phyloP scores from a whole-genome alignment of 2,797 vertebrate species.

The Rhyacichthys aspro region DNA sequence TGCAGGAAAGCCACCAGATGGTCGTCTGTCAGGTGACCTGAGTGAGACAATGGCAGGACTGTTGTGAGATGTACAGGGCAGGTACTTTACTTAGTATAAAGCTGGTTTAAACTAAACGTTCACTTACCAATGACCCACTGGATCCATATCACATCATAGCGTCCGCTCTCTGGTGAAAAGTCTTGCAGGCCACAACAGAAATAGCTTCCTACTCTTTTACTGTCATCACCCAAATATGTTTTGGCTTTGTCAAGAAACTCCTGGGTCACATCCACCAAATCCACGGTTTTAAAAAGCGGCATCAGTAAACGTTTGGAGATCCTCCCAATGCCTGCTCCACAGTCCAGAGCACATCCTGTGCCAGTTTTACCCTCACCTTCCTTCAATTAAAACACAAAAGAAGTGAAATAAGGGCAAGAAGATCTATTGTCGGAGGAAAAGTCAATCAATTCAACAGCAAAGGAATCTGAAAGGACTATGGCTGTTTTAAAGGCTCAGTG shows the following conservation, averaged over 20 bases:
- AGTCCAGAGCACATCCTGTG: constrained; percentile 88
- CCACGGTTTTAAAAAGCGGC: constrained; percentile 91
- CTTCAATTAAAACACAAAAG: constrained; percentile 59
- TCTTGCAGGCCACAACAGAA: constrained; percentile 93
- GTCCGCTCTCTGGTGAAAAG: constrained; percentile 85
- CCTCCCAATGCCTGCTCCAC: constrained; percentile 92
- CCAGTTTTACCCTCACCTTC: constrained; percentile 87
- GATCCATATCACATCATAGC: constrained; percentile 98
- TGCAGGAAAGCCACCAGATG: constrained; percentile 90
- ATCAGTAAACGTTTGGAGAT: constrained; percentile 94
- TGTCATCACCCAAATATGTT: constrained; percentile 89
- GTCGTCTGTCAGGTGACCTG: constrained; percentile 93
- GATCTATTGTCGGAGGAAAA: not conserved
- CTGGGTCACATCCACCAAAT: constrained; percentile 95
- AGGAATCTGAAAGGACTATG: no score
- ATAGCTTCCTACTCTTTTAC: constrained; percentile 87
- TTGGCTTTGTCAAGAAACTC: constrained; percentile 92
- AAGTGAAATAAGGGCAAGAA: constrained; percentile 6
- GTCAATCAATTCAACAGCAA: not conserved
- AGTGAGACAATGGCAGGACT: not conserved
- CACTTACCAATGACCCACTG: constrained; percentile 96
- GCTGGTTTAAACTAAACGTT: not conserved
- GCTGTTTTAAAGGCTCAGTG: no score
- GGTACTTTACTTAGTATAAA: not conserved
- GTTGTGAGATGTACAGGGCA: not conserved